Base-by-base conservation (phyloP, 2,888 invertebrate species). In the Philopedon plagiatum region DNA sequence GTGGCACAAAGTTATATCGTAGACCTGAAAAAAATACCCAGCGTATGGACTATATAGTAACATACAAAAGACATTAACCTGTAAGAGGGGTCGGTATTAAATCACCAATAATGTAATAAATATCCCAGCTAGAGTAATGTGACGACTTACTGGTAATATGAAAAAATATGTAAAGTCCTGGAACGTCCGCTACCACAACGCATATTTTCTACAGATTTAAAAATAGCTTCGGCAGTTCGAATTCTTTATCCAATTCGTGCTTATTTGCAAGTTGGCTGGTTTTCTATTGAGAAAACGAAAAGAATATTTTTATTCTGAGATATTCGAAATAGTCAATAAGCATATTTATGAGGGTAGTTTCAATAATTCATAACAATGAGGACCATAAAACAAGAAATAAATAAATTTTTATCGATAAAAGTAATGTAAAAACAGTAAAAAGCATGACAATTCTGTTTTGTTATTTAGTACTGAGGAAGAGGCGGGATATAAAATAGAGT, bases 261-360 rank as follows among this genome's bases (percentile, higher is more conserved):
- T 70, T 57, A 64, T 70, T 70, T 70, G 44, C 63, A 63, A 63
- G 63, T 57, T 70, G 70, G 62, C 64, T 70, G 70, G 29, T 49
- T 70, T 64, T 49, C 63, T 70, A 64, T 64, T 34, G 49, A 26
- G 39, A 9, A 69, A 63, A 18, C 39, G 34, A 49, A 54, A 21
- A 18, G 56, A 56, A 64, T 70, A 70, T 58, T 63, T 54, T 13
- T 15, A 62, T 69, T 69, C 21, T 21, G 19, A 19, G 32, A 62
- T 68, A 58, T 67, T 54, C 39, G 39, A 39, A 39, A 39, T 39
- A 39, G 39, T 39, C 39, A 39, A 39, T 39, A 39, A 39, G 39
- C 39, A 39, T 39, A 39, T 39, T 39, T 39, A 39, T 39, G 39
- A 39, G 39, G n/a, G 15, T 39, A n/a, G 39, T 39, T 39, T 37